Percentiles rank a stretch among this genome's conserved stretches.
These are phyloP conservation scores for Benthosema pterotum DNA, from an alignment of 2,797 vertebrate genomes.

Conservation along the genomic window DNA sequence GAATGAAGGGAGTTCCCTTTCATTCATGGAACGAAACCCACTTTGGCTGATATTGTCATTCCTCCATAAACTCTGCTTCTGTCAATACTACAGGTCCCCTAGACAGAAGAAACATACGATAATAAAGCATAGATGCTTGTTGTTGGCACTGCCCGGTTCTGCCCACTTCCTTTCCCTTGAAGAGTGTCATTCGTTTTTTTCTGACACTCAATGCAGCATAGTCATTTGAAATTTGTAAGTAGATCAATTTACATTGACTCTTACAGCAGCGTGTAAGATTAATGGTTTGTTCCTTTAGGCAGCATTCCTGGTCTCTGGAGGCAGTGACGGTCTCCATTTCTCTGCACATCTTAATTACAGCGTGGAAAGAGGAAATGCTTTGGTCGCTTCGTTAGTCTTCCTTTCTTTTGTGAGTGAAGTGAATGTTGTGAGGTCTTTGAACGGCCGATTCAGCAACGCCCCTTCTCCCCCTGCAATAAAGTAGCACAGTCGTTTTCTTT, in stretches of 20 bases:
- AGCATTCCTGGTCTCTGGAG: conserved; percentile 43
- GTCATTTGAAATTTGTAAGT: too few relatives aligned
- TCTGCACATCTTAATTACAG: conserved; percentile 59
- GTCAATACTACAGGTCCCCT: conserved; percentile 1
- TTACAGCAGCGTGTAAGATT: conserved; percentile 16
- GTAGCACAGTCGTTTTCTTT: conserved; percentile 11
- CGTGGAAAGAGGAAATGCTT: conserved; percentile 62
- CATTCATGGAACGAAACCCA: conserved; percentile 19
- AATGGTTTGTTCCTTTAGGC: conserved; percentile 23
- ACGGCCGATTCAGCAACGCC: conserved; percentile 27
- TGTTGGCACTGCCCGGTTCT: too few relatives aligned
- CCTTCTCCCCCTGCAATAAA: conserved; percentile 29
- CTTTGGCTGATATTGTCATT: conserved; percentile 17
- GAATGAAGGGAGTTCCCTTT: conserved; percentile 19
- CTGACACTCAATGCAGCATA: too few relatives aligned
- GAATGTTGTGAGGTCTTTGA: conserved; percentile 39
- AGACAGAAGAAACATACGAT: too few relatives aligned
- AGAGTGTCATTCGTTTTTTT: too few relatives aligned
- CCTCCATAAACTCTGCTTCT: conserved; percentile 15
- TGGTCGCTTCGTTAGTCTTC: conserved; percentile 56
- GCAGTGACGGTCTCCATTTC: conserved; percentile 65
- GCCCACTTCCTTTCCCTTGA: too few relatives aligned
- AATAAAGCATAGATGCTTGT: too few relatives aligned
- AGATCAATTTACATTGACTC: too few relatives aligned
- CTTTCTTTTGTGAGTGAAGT: conserved; percentile 48